phyloP scores from a whole-genome alignment of 2,113 vertebrate species.

The Aepyceros melampus region DNA sequence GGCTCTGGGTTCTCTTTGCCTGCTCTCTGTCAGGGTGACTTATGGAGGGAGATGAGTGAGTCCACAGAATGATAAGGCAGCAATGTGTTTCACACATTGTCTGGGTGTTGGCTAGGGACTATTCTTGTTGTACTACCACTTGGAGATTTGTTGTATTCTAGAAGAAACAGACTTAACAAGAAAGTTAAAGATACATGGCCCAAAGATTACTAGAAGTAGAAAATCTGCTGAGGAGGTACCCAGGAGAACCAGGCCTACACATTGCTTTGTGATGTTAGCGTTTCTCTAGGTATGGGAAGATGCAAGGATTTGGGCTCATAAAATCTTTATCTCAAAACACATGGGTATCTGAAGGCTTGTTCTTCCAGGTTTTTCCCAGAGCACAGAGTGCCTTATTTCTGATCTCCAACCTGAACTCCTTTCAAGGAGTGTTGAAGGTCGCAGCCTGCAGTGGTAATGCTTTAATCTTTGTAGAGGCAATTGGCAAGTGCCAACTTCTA shows the following conservation, averaged over 20 bases:
- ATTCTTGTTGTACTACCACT: background rate
- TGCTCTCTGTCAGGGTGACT: background rate
- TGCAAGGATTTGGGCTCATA: background rate
- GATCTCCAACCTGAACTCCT: background rate
- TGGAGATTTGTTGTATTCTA: background rate
- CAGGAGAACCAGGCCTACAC: background rate
- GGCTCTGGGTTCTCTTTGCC: background rate
- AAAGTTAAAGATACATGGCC: background rate
- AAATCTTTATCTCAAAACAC: background rate
- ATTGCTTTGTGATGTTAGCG: background rate
- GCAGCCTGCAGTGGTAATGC: background rate
- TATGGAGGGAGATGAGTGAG: background rate
- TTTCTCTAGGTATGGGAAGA: background rate
- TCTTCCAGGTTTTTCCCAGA: background rate
- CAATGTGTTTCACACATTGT: background rate
- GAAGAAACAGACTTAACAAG: background rate
- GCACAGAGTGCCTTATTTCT: background rate
- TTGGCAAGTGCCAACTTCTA: background rate
- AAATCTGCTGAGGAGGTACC: background rate
- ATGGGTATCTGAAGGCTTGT: background rate
- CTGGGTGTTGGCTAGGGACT: background rate
- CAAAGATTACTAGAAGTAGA: background rate
- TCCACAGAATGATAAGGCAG: background rate
- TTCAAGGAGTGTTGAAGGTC: background rate
- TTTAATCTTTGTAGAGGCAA: background rate